A percentile compares a stretch with the other conserved stretches of the same genome.
Evolutionary conservation across 2,797 vertebrate species (phyloP).

Genomic region (Rhinella marina): DNA sequence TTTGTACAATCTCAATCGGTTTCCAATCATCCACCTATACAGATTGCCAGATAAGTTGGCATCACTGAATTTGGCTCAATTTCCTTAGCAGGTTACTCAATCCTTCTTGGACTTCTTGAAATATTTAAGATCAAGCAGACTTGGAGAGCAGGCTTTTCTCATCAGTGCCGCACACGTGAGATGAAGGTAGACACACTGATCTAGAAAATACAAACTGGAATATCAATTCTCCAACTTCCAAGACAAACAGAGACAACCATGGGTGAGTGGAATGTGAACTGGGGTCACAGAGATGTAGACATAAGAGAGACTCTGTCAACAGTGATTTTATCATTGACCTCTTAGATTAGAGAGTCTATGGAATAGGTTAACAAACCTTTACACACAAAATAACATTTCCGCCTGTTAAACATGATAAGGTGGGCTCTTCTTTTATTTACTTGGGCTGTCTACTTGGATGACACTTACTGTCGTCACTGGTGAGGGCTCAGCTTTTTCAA

Average conservation of each 20-base stretch:
- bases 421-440: constrained; percentile 3
- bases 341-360: constrained; percentile 13
- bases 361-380: constrained; percentile 30
- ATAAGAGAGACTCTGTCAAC: constrained; percentile 34
- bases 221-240: neutral
- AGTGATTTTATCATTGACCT: constrained; percentile 33
- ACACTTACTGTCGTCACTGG: neutral
- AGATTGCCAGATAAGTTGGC: constrained; percentile 11
- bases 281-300: constrained; percentile 24
- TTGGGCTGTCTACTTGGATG: neutral
- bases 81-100: neutral
- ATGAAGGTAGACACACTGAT: constrained; percentile 11
- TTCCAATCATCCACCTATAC: neutral
- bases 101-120: neutral
- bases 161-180: neutral
- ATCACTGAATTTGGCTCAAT: neutral
- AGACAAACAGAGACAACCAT: constrained; percentile 5
- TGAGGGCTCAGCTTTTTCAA: neutral
- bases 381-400: constrained; percentile 23
- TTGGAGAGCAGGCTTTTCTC: neutral
- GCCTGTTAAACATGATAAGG: constrained; percentile 16
- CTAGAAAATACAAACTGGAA: neutral
- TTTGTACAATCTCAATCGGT: neutral
- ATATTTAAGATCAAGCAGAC: neutral
- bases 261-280: constrained; percentile 1